Base-by-base conservation (phyloP, 2,113 vertebrate species). In the Heloderma charlesbogerti region DNA sequence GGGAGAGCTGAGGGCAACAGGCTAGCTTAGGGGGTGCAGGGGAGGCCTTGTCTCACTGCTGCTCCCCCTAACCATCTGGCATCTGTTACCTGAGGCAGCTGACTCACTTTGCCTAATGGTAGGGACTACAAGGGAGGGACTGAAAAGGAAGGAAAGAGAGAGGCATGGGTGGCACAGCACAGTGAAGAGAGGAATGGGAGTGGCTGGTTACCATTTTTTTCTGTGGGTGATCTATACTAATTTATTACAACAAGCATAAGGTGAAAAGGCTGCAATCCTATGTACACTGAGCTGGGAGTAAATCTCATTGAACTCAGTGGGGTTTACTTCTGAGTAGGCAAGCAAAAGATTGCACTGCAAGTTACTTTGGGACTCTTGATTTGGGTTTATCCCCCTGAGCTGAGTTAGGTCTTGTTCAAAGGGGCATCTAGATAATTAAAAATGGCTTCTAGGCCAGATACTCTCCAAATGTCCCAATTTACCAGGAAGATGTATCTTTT, bases 1-100 rank as follows among this genome's bases (percentile, higher is more conserved):
- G 88, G 89, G n/a, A 95, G 94, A 93, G 91, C 94, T 90, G 45
- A 22, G 20, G 60, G 60, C 16, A 63, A 12, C 18, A 63, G 60
- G 20, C 60, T 63, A 63, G 12, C 60, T 63, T 63, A 63, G 60
- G 60, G 20, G 60, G 60, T 63, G 60, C 20, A 54, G 7, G 48
- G 9, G 15, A 57, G 57, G 15, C 57, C 57, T 57, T 3, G 3
- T 63, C 60, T 63, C 60, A 63, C 60, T 63, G 60, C 60, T 20
- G 60, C 60, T 63, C 60, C 60, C 60, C 3, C 3, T 63, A 63
- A 63, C 60, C 20, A 3, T 63, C 60, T 4, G 22, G 60, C 60
- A 63, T 63, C 2, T 63, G 60, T 18, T 63, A 3, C 3, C 20
- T 22, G 20, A 63, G 12, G 60, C 5, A 5, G 18, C 12, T 63